Conservation (phyloP, 2,888 invertebrate genomes). For the Drosophila suboccidentalis region DNA sequence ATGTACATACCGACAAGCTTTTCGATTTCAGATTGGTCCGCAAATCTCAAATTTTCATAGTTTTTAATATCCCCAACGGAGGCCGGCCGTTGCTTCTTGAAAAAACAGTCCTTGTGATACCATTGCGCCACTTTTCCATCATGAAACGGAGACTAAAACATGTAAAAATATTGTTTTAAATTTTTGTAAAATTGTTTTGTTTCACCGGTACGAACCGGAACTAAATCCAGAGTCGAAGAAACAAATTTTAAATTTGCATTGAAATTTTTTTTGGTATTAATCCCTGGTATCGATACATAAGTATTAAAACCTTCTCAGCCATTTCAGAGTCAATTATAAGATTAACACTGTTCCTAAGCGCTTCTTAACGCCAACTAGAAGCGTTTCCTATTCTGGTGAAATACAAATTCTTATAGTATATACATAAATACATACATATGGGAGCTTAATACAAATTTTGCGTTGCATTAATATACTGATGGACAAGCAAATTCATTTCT, state of each 20-base stretch:
- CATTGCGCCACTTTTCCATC: slow-evolving; percentile 95
- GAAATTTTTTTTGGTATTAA: neutral
- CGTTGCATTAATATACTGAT: neutral
- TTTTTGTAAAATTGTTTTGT: neutral
- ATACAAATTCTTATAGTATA: neutral
- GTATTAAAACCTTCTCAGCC: too few species aligned
- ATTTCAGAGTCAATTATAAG: too few species aligned
- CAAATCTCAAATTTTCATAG: slow-evolving; percentile 91
- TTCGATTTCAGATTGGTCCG: slow-evolving; percentile 93
- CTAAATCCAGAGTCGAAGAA: neutral
- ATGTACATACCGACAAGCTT: slow-evolving; percentile 88
- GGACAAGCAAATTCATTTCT: neutral
- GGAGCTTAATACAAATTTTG: neutral
- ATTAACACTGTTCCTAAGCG: neutral
- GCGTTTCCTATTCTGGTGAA: slow-evolving; percentile 2
- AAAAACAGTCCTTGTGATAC: slow-evolving; percentile 96
- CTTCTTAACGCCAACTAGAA: neutral
- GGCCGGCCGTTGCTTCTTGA: slow-evolving; percentile 91
- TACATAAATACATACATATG: too few species aligned
- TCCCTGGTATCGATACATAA: neutral
- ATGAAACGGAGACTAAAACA: slow-evolving; percentile 91
- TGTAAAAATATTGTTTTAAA: neutral
- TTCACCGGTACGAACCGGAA: neutral
- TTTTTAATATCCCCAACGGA: slow-evolving; percentile 92
- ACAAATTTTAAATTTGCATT: neutral